phyloP scores from a whole-genome alignment of 2,888 invertebrate species.

The Pteria penguin region DNA sequence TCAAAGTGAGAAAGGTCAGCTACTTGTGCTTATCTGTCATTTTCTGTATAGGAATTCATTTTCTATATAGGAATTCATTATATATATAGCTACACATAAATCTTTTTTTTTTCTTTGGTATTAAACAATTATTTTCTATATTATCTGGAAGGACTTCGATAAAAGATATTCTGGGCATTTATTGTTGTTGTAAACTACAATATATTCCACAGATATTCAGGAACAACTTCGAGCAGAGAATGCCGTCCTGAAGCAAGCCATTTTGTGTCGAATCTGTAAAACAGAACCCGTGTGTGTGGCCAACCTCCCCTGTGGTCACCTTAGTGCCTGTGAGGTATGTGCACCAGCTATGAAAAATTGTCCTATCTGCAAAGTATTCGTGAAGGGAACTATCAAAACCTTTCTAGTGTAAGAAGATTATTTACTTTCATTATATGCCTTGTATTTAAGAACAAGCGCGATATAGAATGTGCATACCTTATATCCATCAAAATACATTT shows the following conservation, averaged over 20 bases:
- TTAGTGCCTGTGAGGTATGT: conserved; percentile 7
- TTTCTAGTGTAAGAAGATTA: conserved; percentile 3
- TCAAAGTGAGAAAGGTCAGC: not conserved
- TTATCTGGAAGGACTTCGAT: too few species aligned
- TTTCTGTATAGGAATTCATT: not conserved
- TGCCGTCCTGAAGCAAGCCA: not conserved
- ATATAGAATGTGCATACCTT: too few species aligned
- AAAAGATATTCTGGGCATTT: too few species aligned
- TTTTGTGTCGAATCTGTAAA: conserved; percentile 1
- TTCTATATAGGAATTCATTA: too few species aligned
- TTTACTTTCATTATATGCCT: too few species aligned
- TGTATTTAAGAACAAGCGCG: too few species aligned
- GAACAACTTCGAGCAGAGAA: not conserved
- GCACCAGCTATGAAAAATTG: conserved; percentile 18
- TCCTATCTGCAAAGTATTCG: not conserved
- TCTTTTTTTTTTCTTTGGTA: too few species aligned
- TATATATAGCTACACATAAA: too few species aligned
- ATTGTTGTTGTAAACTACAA: too few species aligned
- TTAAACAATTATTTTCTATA: too few species aligned
- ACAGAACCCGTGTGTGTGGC: not conserved
- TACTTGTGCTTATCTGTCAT: not conserved
- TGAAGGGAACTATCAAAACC: conserved; percentile 18
- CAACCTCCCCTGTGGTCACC: conserved; percentile 19
- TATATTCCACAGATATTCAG: not conserved
- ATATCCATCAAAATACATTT: too few species aligned